phyloP scores from a whole-genome alignment of 2,113 vertebrate species.

The Sinocyclocheilus rhinocerous region DNA sequence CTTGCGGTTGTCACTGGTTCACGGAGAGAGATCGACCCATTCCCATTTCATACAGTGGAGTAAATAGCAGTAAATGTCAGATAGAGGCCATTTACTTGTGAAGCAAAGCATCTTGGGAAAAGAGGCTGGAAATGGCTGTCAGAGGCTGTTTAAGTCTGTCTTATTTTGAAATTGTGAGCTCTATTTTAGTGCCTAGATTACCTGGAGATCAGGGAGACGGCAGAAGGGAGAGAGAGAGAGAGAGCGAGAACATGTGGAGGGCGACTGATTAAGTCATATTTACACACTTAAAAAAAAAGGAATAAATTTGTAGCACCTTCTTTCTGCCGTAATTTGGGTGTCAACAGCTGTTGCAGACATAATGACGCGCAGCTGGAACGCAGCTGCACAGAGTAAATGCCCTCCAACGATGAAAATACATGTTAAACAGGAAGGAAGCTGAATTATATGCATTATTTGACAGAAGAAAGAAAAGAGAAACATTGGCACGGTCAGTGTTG shows the following conservation, averaged over 20 bases:
- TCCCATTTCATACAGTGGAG: slow-evolving; percentile 20
- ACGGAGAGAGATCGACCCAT: neutral
- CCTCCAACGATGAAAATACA: neutral
- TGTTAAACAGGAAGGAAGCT: neutral
- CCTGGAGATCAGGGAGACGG: slow-evolving; percentile 6
- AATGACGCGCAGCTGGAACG: neutral
- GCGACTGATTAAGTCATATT: neutral
- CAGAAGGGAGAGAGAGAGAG: neutral
- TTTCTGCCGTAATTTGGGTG: slow-evolving; percentile 16
- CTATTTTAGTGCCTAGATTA: slow-evolving; percentile 34
- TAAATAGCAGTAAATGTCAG: slow-evolving; percentile 40
- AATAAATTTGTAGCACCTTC: neutral
- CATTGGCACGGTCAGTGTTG: neutral
- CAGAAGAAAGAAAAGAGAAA: neutral
- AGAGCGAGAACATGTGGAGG: slow-evolving; percentile 5
- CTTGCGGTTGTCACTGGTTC: slow-evolving; percentile 1
- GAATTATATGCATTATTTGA: neutral
- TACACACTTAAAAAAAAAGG: neutral
- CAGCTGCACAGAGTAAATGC: slow-evolving; percentile 31
- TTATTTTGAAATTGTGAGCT: slow-evolving; percentile 36
- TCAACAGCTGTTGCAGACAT: slow-evolving; percentile 25
- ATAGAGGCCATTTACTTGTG: slow-evolving; percentile 12
- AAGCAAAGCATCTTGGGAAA: slow-evolving; percentile 27
- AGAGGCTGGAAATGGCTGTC: slow-evolving; percentile 35
- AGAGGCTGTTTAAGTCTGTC: slow-evolving; percentile 3